Evolutionary conservation across 2,113 vertebrate genomes (phyloP).

Genomic region (Cyanoderma ruficeps): DNA sequence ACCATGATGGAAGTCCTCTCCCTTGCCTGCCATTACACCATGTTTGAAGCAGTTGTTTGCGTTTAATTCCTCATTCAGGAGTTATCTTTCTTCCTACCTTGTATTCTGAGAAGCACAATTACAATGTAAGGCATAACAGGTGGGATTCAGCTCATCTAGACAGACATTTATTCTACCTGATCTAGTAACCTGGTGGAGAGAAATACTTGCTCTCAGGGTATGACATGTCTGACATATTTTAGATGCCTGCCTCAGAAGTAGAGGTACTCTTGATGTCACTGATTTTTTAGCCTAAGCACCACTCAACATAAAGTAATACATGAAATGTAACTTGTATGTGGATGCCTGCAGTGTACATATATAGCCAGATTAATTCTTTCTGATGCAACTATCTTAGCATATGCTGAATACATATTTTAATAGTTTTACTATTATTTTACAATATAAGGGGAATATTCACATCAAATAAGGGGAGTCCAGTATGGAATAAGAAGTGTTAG

Average conservation of each 20-base stretch:
- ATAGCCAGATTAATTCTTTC: background rate
- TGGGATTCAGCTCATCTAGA: background rate
- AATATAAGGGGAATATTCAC: background rate
- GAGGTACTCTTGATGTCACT: background rate
- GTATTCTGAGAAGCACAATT: background rate
- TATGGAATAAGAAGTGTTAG: background rate
- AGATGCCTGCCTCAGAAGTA: background rate
- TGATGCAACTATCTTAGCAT: background rate
- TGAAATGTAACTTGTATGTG: background rate
- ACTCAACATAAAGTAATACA: background rate
- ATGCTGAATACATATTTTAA: background rate
- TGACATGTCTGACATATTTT: background rate
- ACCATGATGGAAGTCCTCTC: background rate
- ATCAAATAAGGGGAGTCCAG: background rate
- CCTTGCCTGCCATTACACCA: background rate
- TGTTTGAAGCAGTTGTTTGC: background rate
- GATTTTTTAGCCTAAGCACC: background rate
- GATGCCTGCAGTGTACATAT: background rate
- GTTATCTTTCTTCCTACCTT: background rate
- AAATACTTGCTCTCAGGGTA: background rate
- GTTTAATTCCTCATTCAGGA: background rate
- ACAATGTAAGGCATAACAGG: background rate
- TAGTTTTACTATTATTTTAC: background rate
- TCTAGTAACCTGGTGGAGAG: background rate
- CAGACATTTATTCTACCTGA: background rate